These are phyloP conservation scores for Trachymyrmex septentrionalis DNA, from an alignment of 1,140 invertebrate genomes.

Conservation along the genomic window DNA sequence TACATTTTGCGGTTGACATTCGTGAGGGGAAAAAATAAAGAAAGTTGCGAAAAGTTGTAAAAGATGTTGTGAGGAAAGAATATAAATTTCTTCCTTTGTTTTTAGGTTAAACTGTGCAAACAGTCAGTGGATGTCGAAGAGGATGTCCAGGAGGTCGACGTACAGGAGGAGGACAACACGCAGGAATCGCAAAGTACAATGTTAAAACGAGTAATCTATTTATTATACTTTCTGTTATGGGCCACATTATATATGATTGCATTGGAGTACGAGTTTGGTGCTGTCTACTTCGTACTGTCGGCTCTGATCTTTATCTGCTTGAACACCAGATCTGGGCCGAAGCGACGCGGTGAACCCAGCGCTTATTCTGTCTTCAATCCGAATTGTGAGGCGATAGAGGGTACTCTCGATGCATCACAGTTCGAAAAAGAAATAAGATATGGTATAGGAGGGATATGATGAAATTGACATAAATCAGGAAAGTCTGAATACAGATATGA, in stretches of 20 bases:
- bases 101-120: slow-evolving; percentile 21
- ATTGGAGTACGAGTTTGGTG: slow-evolving; percentile 95
- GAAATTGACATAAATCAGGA: background rate
- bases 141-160: slow-evolving; percentile 22
- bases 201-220: slow-evolving; percentile 72
- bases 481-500: background rate
- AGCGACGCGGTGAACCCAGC: slow-evolving; percentile 92
- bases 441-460: slow-evolving; percentile 86
- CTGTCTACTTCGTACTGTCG: slow-evolving; percentile 95
- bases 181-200: slow-evolving; percentile 71
- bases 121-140: background rate
- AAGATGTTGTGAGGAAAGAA: background rate
- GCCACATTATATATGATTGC: slow-evolving; percentile 89
- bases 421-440: slow-evolving; percentile 95
- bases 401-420: slow-evolving; percentile 97
- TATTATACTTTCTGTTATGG: slow-evolving; percentile 89
- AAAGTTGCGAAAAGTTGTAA: too few species aligned
- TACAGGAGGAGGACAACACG: slow-evolving; percentile 77
- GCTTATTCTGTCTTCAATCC: slow-evolving; percentile 99
- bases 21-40: background rate
- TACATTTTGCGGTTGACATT: slow-evolving; percentile 51
- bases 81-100: background rate
- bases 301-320: slow-evolving; percentile 93
- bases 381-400: slow-evolving; percentile 96
- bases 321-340: slow-evolving; percentile 93